A percentile compares a stretch with the other conserved stretches of the same genome.
Evolutionary conservation across 2,888 invertebrate genomes (phyloP).

Genomic region (Dendrolimus houi): DNA sequence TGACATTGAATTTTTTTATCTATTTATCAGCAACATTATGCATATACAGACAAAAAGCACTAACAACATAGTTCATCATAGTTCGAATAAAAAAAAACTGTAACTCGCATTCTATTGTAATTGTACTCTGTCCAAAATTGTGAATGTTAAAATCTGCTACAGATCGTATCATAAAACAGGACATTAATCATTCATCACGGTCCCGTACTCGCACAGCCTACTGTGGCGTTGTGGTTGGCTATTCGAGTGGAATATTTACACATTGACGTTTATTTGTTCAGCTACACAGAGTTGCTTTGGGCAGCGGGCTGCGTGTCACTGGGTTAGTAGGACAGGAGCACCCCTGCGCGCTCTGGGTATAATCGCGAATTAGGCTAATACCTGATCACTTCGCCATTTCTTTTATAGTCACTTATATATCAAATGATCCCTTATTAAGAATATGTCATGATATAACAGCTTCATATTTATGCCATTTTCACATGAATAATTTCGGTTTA

Average conservation of each 20-base stretch:
- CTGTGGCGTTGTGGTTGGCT: conserved; percentile 26
- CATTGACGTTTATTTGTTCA: conserved; percentile 50
- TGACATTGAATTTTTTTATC: too few relatives aligned
- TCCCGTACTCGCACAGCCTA: conserved; percentile 15
- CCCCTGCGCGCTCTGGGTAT: conserved; percentile 30
- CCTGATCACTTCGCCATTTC: conserved; percentile 8
- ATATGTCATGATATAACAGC: too few relatives aligned
- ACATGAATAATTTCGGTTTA: neutral
- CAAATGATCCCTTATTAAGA: too few relatives aligned
- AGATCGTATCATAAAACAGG: conserved; percentile 21
- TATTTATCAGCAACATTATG: too few relatives aligned
- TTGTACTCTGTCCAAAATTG: neutral
- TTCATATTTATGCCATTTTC: neutral
- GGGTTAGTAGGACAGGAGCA: conserved; percentile 58
- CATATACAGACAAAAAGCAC: neutral
- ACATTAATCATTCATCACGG: conserved; percentile 32
- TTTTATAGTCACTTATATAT: too few relatives aligned
- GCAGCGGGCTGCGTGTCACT: conserved; percentile 43
- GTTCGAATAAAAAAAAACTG: neutral
- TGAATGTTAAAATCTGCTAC: conserved; percentile 13
- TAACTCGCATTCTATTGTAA: neutral
- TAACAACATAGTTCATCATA: neutral
- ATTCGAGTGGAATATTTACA: conserved; percentile 37
- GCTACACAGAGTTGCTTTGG: conserved; percentile 40
- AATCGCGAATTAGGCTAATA: conserved; percentile 40